Evolutionary conservation across 2,888 invertebrate species (phyloP), one percentile per base, ranked within the genome.

Genomic region (Xestia ashworthii): DNA sequence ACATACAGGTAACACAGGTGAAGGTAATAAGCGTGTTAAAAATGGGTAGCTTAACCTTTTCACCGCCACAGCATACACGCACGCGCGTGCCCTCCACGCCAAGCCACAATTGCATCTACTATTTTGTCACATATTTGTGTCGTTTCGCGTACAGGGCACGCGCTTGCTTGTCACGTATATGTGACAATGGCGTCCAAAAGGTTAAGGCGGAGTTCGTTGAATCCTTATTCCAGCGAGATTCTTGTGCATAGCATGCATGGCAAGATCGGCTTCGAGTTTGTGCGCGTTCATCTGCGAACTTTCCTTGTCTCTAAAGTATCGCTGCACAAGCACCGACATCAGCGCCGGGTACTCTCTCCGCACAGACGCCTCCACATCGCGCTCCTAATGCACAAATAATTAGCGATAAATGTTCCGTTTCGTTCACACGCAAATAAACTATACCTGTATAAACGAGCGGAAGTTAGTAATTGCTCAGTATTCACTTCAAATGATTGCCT

Each of bases 281-380:
- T 93, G 93, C 11, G 89, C 55, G 60, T 70, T 71, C 66, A 81
- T 75, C 64, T 77, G 83, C 19, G 78, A 70, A 25, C 58, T 68
- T 1, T 84, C 93, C 79, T 96, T 97, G 58, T 96, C 95, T 64
- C 97, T 94, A 87, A 97, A 97, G 91, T 97, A 98, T 77, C 98
- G 93, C 88, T 97, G 97, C 32, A 97, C 97, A 44, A 98, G 92
- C 75, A 97, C 96, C 1, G 97, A 95, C 96, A 97, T 97, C 44
- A 98, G 89, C 19, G 97, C 94, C 1, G 97, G 96, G 87, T 97
- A 97, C 80, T 97, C 96, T 62, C 93, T 91, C 70, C 92, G 92
- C 22, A 93, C 84, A 38, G 92, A 93, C 8, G 93, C 91, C 68
- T 96, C 95, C 14, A 94, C 81, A 64, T 96, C 94, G 44, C 94